Conservation (phyloP, 2,888 invertebrate genomes). For the Acanthopleura granulata region DNA sequence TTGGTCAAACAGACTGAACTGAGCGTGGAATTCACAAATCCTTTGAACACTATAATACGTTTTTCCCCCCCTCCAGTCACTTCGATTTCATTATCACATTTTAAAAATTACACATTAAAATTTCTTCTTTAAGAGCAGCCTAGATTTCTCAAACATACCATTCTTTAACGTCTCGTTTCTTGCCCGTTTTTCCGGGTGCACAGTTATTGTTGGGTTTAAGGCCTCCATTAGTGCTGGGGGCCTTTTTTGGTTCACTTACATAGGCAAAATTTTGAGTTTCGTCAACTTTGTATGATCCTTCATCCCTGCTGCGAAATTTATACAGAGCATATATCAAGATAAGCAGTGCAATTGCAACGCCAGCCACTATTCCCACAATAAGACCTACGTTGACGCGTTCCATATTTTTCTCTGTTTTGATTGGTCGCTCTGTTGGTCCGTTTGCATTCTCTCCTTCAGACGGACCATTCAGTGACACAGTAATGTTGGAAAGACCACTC, state of each 20-base stretch:
- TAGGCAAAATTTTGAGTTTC: slow-evolving; percentile 80
- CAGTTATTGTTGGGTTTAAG: slow-evolving; percentile 20
- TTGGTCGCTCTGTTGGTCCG: background rate
- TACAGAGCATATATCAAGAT: slow-evolving; percentile 82
- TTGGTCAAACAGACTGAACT: no score
- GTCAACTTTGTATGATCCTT: slow-evolving; percentile 93
- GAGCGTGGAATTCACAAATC: no score
- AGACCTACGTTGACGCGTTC: slow-evolving; percentile 69
- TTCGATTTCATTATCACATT: slow-evolving; percentile 13
- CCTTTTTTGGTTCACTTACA: slow-evolving; percentile 53
- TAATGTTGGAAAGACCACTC: slow-evolving; percentile 22
- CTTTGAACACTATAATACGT: background rate
- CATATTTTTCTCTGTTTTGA: slow-evolving; percentile 10
- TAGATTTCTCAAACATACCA: slow-evolving; percentile 60
- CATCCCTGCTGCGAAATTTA: slow-evolving; percentile 76
- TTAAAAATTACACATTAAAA: slow-evolving; percentile 6
- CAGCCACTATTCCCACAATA: slow-evolving; percentile 90
- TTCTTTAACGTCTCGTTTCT: slow-evolving; percentile 62
- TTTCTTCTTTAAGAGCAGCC: background rate
- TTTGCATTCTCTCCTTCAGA: background rate
- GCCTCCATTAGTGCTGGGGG: slow-evolving; percentile 24
- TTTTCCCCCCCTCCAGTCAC: slow-evolving; percentile 1
- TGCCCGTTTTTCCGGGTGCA: slow-evolving; percentile 43
- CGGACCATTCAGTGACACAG: slow-evolving; percentile 25
- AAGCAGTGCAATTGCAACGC: slow-evolving; percentile 85